Evolutionary conservation across 2,797 vertebrate species (phyloP), one percentile per base, ranked within the genome.

Genomic region (Anguilla obscura): DNA sequence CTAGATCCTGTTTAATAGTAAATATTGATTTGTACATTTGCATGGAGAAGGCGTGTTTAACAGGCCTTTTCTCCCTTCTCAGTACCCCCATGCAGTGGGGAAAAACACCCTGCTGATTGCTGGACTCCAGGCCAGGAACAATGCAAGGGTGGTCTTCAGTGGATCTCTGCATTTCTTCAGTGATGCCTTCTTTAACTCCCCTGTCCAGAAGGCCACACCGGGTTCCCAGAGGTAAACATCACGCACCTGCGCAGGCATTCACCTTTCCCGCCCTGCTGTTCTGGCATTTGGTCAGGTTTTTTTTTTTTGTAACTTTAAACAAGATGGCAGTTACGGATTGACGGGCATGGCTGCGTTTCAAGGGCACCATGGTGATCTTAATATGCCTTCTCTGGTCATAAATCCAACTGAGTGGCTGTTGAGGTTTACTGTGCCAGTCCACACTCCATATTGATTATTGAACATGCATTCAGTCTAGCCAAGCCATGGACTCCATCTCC

Each of bases 141-240:
- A 99, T 0, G 99, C 99, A 88, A 96, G 99, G 0, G 97, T 99
- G 33, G 94, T 99, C 92, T 99, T 99, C 95, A 98, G 98, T 0
- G 99, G 99, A 48, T 99, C 99, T 6, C 90, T 99, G 69, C 98
- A 99, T 85, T 99, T 99, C 94, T 99, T 99, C 93, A 99, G 98
- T 0, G 98, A 99, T 0, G 96, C 97, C 63, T 99, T 98, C 93
- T 99, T 99, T 94, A 99, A 96, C 92, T 98, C 98, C 0, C 95
- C 97, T 0, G 98, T 99, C 91, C 97, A 99, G 95, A 99, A 99
- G 88, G 97, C 98, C 0, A 89, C 92, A 0, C 95, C 97, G 0
- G 97, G 97, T 30, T 97, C 99, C 87, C 94, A 97, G 92, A 97
- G 97, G 99, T 98, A 87, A 0, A 16, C 16, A 1, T 80, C 63